Evolutionary conservation across 2,888 invertebrate species (phyloP), one percentile per base, ranked within the genome.

Genomic region (Noctua pronuba): DNA sequence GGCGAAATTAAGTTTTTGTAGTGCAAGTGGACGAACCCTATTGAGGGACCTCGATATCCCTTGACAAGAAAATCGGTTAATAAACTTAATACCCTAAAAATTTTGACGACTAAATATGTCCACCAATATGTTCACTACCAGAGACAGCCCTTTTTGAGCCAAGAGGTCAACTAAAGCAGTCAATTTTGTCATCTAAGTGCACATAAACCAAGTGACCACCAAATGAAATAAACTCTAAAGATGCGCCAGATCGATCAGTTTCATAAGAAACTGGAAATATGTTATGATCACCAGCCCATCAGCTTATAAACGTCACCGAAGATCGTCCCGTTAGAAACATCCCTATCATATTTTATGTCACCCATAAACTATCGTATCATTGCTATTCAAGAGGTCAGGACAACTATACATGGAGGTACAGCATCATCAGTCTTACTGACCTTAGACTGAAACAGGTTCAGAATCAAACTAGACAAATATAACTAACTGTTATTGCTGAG

Each of bases 361-460:
- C 41, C 6, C 62, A 75, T 82, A 82, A 84, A 85, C 24, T 75
- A 52, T 35, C 62, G 21, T 16, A 68, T 8, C 28, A 83, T 83
- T 75, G 64, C 80, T 64, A 84, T 81, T 80, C 69, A 55, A 73
- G 62, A 41, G 84, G 85, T 74, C 77, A 73, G 60, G 55, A 46
- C 62, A 13, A 13, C 55, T 52, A 31, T 70, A 62, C 24, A 52
- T 7, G n/a, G 52, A 55, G 38, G 8, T 21, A 44, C 73, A 49
- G 55, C 46, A 31, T 41, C 82, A 79, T 85, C 78, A 78, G n/a
- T 82, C 69, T 62, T 60, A 11, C 55, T 67, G 66, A 82, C 85
- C 84, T 18, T 46, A 41, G 24, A 7, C 24, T n/a, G 0, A 11
- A 82, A 82, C 84, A 79, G 82, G 84, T 82, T 75, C 18, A 35